These are phyloP conservation scores for Cyclophora punctaria DNA, from an alignment of 2,888 invertebrate species.

Conservation along the genomic window DNA sequence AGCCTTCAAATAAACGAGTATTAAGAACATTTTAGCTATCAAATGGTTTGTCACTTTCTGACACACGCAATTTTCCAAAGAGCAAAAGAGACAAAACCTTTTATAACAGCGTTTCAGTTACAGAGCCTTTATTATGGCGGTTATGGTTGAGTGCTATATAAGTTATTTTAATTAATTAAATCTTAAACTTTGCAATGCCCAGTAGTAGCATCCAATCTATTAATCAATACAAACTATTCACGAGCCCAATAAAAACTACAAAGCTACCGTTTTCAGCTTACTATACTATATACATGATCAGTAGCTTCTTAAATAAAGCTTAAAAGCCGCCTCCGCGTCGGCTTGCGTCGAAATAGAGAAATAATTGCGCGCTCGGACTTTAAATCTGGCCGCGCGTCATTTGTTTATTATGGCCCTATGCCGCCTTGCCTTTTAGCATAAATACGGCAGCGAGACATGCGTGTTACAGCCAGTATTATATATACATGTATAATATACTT, in stretches of 20 bases:
- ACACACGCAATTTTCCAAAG: no score
- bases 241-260: background rate
- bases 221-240: background rate
- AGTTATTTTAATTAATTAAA: no score
- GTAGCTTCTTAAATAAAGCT: slow-evolving; percentile 45
- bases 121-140: no score
- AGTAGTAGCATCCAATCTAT: background rate
- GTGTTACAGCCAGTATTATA: no score
- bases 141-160: no score
- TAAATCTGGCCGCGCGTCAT: slow-evolving; percentile 61
- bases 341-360: slow-evolving; percentile 56
- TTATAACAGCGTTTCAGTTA: no score
- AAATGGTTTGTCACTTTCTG: no score
- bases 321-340: slow-evolving; percentile 40
- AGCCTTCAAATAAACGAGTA: no score
- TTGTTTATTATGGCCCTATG: slow-evolving; percentile 60
- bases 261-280: background rate
- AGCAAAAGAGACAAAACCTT: no score
- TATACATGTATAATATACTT: no score
- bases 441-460: slow-evolving; percentile 27
- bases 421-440: slow-evolving; percentile 59
- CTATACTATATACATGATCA: background rate
- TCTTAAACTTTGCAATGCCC: background rate
- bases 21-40: no score
- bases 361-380: slow-evolving; percentile 57